Evolutionary conservation across 2,888 invertebrate species (phyloP), one percentile per base, ranked within the genome.

Genomic region (Lasioglossum calceatum): DNA sequence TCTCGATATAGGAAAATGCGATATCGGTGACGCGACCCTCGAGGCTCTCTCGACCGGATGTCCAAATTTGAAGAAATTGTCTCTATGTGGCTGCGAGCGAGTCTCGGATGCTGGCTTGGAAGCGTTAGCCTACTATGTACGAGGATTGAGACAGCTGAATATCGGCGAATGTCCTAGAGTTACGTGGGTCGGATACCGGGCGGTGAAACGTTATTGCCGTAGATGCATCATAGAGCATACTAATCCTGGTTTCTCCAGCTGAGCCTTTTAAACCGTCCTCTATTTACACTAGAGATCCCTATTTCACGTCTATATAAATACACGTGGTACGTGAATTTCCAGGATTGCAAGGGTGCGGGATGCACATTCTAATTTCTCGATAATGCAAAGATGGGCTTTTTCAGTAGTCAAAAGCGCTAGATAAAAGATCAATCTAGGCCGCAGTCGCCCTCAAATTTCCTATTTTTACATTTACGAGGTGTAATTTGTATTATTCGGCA

Each of bases 171-270:
- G 99, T 87, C 98, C 98, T 85, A 88, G 91, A 42, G 97, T 99
- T 90, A 98, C 98, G 7, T 96, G 98, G 72, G 97, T 98, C 91
- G 98, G 98, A 0, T 99, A 99, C 94, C 96, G 98, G 92, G 98
- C 98, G 8, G 98, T 99, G 71, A 98, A 98, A 95, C 98, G 98
- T 94, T 98, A 98, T 94, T 99, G 99, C 95, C 98, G 98, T 93
- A 96, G 98, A 92, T 99, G 99, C 95, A 97, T 99, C 89, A 99
- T 99, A 89, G 99, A 99, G 95, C 99, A 99, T 94, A 99, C 99
- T 3, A 99, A 99, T 95, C 99, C 99, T 87, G 98, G 98, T 47
- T 98, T 99, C 95, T 98, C 97, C 27, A 95, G 94, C 86, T 95
- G 91, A 91, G 78, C 42, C 61, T 81, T 86, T 16, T 54, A 50